Base-by-base conservation (phyloP, 2,113 vertebrate genomes). In the Hemichromis elongatus region DNA sequence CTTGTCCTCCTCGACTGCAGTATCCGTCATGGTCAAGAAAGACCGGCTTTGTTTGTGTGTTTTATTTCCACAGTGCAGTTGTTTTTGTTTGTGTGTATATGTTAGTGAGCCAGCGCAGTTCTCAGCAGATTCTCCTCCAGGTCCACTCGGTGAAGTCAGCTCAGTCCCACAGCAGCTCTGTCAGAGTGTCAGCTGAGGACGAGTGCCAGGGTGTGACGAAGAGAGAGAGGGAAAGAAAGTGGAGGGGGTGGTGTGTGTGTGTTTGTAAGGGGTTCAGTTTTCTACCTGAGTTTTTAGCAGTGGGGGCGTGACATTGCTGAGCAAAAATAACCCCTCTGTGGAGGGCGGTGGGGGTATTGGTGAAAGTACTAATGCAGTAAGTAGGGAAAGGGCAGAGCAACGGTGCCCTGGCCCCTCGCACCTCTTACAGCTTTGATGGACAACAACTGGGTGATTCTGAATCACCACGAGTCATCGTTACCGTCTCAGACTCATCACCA, bases 21-120 rank as follows among this genome's bases (percentile, higher is more conserved):
- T 30, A 81, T 94, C 94, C 81, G 90, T 94, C 94, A 94, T 94
- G 89, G 70, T 94, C 78, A 87, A 73, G 30, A 70, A 56, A 86
- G 61, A 78, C 19, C 8, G 18, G 5, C 42, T 54, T 35, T 70
- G 40, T 35, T 63, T 63, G 56, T 57, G 86, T 85, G 80, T 80
- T 80, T 82, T 50, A 30, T 47, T 50, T 66, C 53, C 52, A 40
- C 83, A 37, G 86, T 89, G 79, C 75, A 77, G 26, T 24, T 87
- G 52, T 77, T 16, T 83, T 7, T 68, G 42, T 77, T 70, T 78
- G 63, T 70, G 45, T 37, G 21, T 83, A 40, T 85, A 37, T 77
- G 75, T 81, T 10, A 61, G 28, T 55, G 45, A 50, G 66, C 9
- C 3, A 79, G 80, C 45, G 93, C 84, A 55, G 86, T 86, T 87